Base-by-base conservation (phyloP, 2,888 invertebrate species). In the Acrobasis repandana region DNA sequence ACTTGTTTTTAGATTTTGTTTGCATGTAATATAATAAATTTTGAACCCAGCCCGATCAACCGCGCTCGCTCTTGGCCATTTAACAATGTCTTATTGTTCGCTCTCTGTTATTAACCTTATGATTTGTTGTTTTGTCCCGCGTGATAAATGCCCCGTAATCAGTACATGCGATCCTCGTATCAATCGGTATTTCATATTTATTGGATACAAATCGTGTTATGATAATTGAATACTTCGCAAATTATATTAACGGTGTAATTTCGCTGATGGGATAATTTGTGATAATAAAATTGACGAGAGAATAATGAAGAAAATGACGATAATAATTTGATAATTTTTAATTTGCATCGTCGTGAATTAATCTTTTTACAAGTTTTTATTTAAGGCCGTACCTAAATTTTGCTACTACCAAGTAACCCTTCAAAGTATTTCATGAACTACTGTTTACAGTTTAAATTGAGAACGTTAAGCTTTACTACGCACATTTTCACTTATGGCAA, bases 91-190 rank as follows among this genome's bases (percentile, higher is more conserved):
- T 67, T 66, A 76, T 73, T 76, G 77, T 76, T 77, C 47, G 65
- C 65, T 61, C 69, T 58, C 68, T 71, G 66, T 74, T 74, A 74
- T 76, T 62, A 67, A 61, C 61, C 62, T 65, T 70, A 67, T 72
- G 72, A 74, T 73, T 73, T 75, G 72, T 73, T 64, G 65, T 68
- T 71, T 65, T 67, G 66, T 64, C 67, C 57, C 58, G 61, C 64
- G 66, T 68, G 68, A 70, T 73, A 71, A 74, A 74, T 67, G 71
- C 58, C 43, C 63, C 49, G 63, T 68, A 69, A 72, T 71, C 67
- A 68, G 68, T 68, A 69, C 63, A 67, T 54, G 60, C 18, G 63
- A 63, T 66, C 68, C 64, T 61, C 66, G 47, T 43, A 51, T 33
- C 60, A 60, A 60, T 60, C 52, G 46, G 15, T 9, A 47, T 52